Evolutionary conservation across 2,797 vertebrate species (phyloP), one percentile per base, ranked within the genome.

Genomic region (Catostomus latipinnis): DNA sequence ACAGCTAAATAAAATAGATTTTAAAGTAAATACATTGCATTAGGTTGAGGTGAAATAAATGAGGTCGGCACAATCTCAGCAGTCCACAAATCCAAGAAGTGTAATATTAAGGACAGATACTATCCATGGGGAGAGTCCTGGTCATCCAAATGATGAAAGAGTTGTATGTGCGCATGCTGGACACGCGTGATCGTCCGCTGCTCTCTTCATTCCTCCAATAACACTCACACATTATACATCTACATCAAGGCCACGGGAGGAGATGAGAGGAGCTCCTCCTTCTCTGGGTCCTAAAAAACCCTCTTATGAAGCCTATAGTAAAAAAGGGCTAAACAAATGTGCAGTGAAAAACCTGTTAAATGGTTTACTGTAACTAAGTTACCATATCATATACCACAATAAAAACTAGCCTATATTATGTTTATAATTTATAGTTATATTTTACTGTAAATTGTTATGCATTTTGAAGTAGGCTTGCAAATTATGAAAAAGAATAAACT

Each of bases 201-300:
- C 48, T 87, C 74, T 68, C 77, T 86, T 77, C 88, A 85, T 88
- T 86, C 87, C 84, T 54, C 65, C 60, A 85, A 63, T 85, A 80
- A 76, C 83, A 83, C 85, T 71, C 66, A 82, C 34, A 34, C 34
- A 34, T 34, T 34, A 66, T 76, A 69, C 63, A 88, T 86, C 88
- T 89, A 88, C 81, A 84, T 86, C 83, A 81, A 61, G 50, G 74
- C 82, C 45, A 54, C 53, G 18, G n/a, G 68, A 82, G 76, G 74
- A 60, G 76, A 60, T 9, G 54, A 50, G 57, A 43, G 50, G 43
- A 11, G 69, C 58, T 49, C 6, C 5, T 13, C 8, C 45, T 83
- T 86, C 88, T 49, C 93, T 54, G 88, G 93, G 93, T 94, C 93
- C 92, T 93, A 94, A 88, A 71, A 90, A 86, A 4, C 80, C 22